phyloP scores from a whole-genome alignment of 1,140 invertebrate species.

The Drosophila quadrilineata region DNA sequence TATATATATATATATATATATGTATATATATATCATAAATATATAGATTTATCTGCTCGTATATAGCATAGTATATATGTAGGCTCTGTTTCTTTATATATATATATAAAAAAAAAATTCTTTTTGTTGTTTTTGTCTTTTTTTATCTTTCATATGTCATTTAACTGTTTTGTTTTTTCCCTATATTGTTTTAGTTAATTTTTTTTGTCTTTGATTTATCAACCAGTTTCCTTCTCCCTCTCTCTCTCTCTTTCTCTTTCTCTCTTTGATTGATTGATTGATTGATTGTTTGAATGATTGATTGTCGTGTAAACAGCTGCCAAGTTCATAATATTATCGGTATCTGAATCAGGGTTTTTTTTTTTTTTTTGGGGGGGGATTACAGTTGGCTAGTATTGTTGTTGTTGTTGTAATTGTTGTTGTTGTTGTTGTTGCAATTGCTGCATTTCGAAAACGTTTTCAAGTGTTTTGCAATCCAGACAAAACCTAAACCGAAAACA shows the following conservation, averaged over 20 bases:
- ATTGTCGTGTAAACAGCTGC: slow-evolving; percentile 15
- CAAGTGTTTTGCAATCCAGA: slow-evolving; percentile 35
- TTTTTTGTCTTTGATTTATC: slow-evolving; percentile 1
- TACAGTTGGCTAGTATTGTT: slow-evolving; percentile 28
- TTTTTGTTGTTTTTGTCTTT: slow-evolving; percentile 11
- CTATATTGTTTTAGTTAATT: background rate
- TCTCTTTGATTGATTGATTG: background rate
- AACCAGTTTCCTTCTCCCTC: slow-evolving; percentile 2
- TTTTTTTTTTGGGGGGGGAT: no score
- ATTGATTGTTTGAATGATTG: slow-evolving; percentile 21
- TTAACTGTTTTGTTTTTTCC: background rate
- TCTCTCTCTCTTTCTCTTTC: slow-evolving; percentile 6
- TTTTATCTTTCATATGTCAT: slow-evolving; percentile 9
- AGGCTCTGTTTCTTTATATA: slow-evolving; percentile 8
- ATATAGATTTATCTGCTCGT: slow-evolving; percentile 38
- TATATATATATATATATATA: slow-evolving; percentile 48
- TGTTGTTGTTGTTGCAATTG: no score
- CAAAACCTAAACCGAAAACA: slow-evolving; percentile 42
- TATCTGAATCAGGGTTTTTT: no score
- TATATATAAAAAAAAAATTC: slow-evolving; percentile 1
- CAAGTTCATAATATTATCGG: no score
- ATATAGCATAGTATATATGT: slow-evolving; percentile 43
- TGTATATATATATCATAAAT: slow-evolving; percentile 29
- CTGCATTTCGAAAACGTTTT: slow-evolving; percentile 27
- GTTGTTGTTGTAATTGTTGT: background rate